phyloP scores from a whole-genome alignment of 2,888 invertebrate species.

The Alviniconcha strummeri region DNA sequence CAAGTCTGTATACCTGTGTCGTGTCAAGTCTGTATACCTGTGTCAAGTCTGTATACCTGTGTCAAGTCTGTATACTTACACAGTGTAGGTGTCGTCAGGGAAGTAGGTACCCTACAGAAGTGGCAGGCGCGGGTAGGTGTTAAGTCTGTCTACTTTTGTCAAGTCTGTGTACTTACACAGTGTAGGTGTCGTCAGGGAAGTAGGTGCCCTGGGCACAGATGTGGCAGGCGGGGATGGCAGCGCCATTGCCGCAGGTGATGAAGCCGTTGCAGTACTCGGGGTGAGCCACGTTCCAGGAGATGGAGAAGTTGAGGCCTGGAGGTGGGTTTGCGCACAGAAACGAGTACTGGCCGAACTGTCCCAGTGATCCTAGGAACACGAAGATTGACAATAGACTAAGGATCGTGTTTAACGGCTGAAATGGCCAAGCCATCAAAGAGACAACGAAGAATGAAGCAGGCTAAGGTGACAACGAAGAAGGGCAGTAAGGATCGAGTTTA shows the following conservation, averaged over 20 bases:
- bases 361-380: background rate
- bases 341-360: background rate
- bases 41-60: no score
- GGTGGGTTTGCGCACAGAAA: background rate
- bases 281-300: slow-evolving; percentile 12
- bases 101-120: background rate
- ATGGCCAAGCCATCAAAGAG: no score
- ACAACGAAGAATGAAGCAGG: no score
- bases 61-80: background rate
- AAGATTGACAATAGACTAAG: no score
- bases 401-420: no score
- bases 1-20: background rate
- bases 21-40: no score
- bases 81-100: background rate
- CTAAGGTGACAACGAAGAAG: no score
- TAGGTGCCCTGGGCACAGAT: slow-evolving; percentile 21
- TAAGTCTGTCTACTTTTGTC: no score
- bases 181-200: background rate
- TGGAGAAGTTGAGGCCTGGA: background rate
- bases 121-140: background rate
- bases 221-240: slow-evolving; percentile 3
- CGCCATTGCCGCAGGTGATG: slow-evolving; percentile 4
- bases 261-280: slow-evolving; percentile 21
- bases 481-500: no score
- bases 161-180: background rate